Evolutionary conservation across 2,797 vertebrate genomes (phyloP).

Genomic region (Aulostomus chinensis): DNA sequence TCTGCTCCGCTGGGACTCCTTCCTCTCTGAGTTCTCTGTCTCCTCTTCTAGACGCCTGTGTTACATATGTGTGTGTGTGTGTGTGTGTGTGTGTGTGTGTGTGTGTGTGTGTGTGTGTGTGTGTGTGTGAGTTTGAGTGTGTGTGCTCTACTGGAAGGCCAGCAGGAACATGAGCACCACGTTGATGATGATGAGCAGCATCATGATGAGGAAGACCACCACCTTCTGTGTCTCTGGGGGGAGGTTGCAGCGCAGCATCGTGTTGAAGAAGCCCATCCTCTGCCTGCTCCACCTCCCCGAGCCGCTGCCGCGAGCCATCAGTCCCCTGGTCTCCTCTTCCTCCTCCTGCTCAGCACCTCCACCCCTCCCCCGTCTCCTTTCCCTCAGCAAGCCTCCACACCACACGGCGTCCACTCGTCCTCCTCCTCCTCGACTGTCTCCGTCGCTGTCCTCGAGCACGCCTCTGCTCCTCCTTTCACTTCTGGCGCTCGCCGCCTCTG

Average conservation of each 20-base stretch:
- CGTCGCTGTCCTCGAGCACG: constrained; percentile 31
- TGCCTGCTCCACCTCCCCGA: constrained; percentile 80
- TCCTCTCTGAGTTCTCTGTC: constrained; percentile 15
- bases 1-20: constrained; percentile 3
- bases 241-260: constrained; percentile 93
- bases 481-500: constrained; percentile 37
- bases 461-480: constrained; percentile 44
- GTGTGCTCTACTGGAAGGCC: constrained; percentile 86
- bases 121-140: background rate
- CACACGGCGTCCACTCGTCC: constrained; percentile 55
- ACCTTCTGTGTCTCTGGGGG: constrained; percentile 92
- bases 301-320: constrained; percentile 77
- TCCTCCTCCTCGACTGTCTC: constrained; percentile 24
- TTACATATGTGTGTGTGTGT: constrained; percentile 3
- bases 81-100: constrained; percentile 6
- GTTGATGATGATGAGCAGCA: constrained; percentile 95
- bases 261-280: constrained; percentile 80
- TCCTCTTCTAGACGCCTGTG: constrained; percentile 2
- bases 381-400: constrained; percentile 64
- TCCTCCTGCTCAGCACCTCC: constrained; percentile 51
- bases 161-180: constrained; percentile 96
- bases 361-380: constrained; percentile 57
- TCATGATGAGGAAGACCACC: constrained; percentile 95
- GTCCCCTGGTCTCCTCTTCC: constrained; percentile 52
- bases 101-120: constrained; percentile 11